phyloP scores from a whole-genome alignment of 1,140 invertebrate genomes.

The Neodiprion lecontei region DNA sequence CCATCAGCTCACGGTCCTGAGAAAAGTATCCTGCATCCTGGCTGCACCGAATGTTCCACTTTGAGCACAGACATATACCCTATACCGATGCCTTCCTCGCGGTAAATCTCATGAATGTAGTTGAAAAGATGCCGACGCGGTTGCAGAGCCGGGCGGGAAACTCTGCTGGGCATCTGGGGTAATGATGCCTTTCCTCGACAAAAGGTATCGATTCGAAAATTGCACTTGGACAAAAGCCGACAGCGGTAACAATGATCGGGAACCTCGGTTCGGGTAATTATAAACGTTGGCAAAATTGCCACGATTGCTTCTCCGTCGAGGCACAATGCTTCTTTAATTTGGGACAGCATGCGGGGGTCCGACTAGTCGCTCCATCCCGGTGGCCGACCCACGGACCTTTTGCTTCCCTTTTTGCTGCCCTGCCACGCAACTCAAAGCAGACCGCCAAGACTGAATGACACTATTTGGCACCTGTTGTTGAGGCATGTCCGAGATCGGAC shows the following conservation, averaged over 20 bases:
- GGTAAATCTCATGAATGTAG: background rate
- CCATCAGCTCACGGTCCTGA: no score
- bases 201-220: constrained; percentile 6
- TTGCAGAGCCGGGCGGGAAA: background rate
- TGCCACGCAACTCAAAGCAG: background rate
- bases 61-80: no score
- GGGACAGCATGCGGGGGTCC: background rate
- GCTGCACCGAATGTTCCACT: no score
- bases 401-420: background rate
- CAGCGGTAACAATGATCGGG: background rate
- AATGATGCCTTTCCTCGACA: constrained; percentile 8
- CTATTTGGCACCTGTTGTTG: constrained; percentile 45
- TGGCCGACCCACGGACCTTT: constrained; percentile 9
- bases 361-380: background rate
- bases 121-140: background rate
- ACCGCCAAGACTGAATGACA: constrained; percentile 26
- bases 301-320: background rate
- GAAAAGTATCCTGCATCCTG: no score
- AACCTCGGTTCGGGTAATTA: background rate
- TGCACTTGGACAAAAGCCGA: background rate
- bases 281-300: constrained; percentile 12
- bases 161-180: background rate
- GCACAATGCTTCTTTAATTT: constrained; percentile 21
- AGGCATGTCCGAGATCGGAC: background rate
- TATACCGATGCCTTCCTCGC: no score